A percentile compares a stretch with the other conserved stretches of the same genome.
Evolutionary conservation across 2,888 invertebrate genomes (phyloP).

Genomic region (Pristionchus maxplancki): DNA sequence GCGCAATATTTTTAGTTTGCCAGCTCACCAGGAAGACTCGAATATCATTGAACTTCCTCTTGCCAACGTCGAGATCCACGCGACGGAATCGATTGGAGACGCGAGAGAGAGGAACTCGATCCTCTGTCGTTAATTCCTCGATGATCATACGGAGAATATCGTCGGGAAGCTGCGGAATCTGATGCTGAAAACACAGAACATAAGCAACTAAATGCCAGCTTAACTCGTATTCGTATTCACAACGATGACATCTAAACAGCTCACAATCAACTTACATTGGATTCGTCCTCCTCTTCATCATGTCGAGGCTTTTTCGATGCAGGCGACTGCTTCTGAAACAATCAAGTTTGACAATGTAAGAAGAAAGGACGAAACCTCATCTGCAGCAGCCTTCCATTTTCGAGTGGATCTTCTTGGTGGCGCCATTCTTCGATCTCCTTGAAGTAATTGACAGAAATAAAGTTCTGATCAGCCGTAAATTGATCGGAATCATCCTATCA

Average conservation of each 20-base stretch:
- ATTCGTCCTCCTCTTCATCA: not conserved
- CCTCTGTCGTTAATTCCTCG: not conserved
- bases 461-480: too few relatives aligned
- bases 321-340: not conserved
- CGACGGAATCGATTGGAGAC: not conserved
- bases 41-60: not conserved
- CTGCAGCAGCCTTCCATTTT: not conserved
- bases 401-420: too few relatives aligned
- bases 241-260: too few relatives aligned
- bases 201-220: not conserved
- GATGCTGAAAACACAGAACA: not conserved
- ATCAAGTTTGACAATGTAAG: not conserved
- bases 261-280: not conserved
- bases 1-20: too few relatives aligned
- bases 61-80: not conserved
- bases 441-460: not conserved
- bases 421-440: too few relatives aligned
- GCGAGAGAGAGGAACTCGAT: not conserved
- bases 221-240: too few relatives aligned
- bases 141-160: constrained; percentile 1
- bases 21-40: not conserved
- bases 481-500: not conserved
- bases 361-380: not conserved
- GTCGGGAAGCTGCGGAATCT: not conserved
- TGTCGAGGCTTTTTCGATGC: not conserved